Evolutionary conservation across 2,113 vertebrate species (phyloP).

Genomic region (Corvus hawaiiensis): DNA sequence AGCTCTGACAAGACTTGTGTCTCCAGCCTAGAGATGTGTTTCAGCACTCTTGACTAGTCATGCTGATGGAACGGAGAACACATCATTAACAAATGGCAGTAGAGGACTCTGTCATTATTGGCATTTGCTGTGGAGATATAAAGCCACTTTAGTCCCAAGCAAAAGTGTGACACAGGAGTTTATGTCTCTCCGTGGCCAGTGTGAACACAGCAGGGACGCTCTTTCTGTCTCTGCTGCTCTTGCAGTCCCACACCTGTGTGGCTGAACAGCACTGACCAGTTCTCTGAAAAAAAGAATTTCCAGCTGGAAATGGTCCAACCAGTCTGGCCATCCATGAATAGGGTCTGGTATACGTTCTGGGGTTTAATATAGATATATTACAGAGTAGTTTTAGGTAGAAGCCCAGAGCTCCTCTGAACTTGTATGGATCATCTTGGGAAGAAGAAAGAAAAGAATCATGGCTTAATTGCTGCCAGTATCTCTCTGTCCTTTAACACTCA

Average conservation of each 20-base stretch:
- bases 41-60: background rate
- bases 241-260: background rate
- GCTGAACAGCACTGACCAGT: background rate
- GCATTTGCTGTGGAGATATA: background rate
- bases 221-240: background rate
- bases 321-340: background rate
- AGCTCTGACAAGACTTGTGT: background rate
- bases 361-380: background rate
- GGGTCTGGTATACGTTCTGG: background rate
- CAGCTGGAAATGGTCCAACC: background rate
- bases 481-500: background rate
- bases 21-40: background rate
- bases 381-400: background rate
- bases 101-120: background rate
- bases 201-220: background rate
- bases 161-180: background rate
- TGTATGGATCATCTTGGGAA: background rate
- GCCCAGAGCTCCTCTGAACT: background rate
- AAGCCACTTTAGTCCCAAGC: background rate
- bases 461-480: background rate
- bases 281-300: background rate
- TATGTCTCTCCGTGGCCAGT: background rate
- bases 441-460: background rate
- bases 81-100: background rate
- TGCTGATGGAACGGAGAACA: background rate